A percentile compares a stretch with the other conserved stretches of the same genome.
phyloP scores from a whole-genome alignment of 1,140 invertebrate species.

The Trichonephila inaurata region DNA sequence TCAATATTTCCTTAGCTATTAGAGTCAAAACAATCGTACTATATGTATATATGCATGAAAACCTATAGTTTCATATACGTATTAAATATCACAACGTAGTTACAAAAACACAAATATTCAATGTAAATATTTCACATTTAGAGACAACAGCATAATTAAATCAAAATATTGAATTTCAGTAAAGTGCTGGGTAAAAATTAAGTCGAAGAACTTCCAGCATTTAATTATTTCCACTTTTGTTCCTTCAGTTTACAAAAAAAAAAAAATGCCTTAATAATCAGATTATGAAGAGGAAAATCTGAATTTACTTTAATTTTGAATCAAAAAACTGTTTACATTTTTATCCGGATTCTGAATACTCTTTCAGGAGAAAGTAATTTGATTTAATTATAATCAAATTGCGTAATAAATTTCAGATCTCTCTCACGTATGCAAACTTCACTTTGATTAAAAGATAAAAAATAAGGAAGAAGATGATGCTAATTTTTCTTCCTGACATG shows the following conservation, averaged over 20 bases:
- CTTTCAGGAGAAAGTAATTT: background rate
- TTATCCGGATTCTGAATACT: background rate
- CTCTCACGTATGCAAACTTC: background rate
- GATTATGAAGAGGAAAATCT: background rate
- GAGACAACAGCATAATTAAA: too few species aligned
- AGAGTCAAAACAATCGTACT: too few species aligned
- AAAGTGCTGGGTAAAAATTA: too few species aligned
- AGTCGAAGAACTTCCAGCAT: too few species aligned
- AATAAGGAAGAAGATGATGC: background rate
- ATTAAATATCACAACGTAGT: too few species aligned
- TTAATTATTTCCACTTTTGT: too few species aligned
- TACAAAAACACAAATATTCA: too few species aligned
- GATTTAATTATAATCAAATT: slow-evolving; percentile 36
- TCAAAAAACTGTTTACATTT: background rate
- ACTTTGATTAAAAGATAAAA: slow-evolving; percentile 36
- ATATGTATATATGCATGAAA: too few species aligned
- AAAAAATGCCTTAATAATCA: background rate
- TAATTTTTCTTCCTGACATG: slow-evolving; percentile 30
- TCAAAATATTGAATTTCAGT: too few species aligned
- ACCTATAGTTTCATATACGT: too few species aligned
- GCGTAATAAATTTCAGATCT: slow-evolving; percentile 1
- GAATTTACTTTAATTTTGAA: background rate
- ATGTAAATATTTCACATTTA: too few species aligned
- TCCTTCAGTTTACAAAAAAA: background rate
- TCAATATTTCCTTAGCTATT: too few species aligned